phyloP scores from a whole-genome alignment of 2,888 invertebrate species.

The Cetonia aurata region DNA sequence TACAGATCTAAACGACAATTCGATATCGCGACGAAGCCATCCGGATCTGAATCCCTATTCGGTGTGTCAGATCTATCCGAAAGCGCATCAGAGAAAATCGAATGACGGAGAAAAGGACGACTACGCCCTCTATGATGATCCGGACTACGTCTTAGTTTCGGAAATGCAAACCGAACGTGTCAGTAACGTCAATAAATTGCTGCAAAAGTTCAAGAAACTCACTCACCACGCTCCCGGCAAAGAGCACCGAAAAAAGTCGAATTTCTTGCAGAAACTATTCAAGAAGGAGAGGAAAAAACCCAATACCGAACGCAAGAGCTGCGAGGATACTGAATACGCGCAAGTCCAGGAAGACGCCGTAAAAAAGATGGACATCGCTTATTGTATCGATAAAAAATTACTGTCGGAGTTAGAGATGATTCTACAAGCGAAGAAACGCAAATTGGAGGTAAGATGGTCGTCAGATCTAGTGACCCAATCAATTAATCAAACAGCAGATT shows the following conservation, averaged over 20 bases:
- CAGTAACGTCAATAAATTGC: neutral
- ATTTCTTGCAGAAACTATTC: conserved; percentile 46
- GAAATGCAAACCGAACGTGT: neutral
- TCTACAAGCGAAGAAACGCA: conserved; percentile 56
- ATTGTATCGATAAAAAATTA: conserved; percentile 54
- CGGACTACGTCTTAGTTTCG: conserved; percentile 32
- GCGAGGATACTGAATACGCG: conserved; percentile 54
- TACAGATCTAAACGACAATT: conserved; percentile 47
- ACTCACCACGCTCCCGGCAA: conserved; percentile 2
- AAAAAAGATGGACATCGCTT: conserved; percentile 33
- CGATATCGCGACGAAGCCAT: neutral
- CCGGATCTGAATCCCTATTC: conserved; percentile 43
- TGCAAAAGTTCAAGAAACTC: conserved; percentile 22
- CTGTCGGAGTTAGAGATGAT: conserved; percentile 59
- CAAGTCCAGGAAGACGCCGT: conserved; percentile 50
- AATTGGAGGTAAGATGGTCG: conserved; percentile 56
- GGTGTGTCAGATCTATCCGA: conserved; percentile 41
- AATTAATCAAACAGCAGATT: too few species aligned
- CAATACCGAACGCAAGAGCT: conserved; percentile 33
- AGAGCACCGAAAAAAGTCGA: conserved; percentile 40
- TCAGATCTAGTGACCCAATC: too few species aligned
- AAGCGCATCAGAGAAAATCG: neutral
- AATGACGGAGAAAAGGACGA: neutral
- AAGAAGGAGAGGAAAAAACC: conserved; percentile 30
- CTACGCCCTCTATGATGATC: conserved; percentile 38